Evolutionary conservation across 1,140 invertebrate species (phyloP), one percentile per base, ranked within the genome.

Genomic region (Meloidogyne chitwoodi): DNA sequence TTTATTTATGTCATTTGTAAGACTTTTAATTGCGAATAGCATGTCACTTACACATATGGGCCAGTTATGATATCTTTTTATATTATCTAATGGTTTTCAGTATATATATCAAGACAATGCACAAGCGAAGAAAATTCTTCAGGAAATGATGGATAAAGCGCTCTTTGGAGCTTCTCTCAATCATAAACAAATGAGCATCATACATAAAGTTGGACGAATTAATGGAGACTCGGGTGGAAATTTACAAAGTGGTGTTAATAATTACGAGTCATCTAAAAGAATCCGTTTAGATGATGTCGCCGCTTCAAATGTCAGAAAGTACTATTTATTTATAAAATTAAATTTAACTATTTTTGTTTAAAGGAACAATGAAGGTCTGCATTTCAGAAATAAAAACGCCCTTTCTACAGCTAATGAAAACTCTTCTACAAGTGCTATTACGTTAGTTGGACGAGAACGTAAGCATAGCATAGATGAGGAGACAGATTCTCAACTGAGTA

Each of bases 41-140:
- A n/a, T n/a, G n/a, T n/a, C n/a, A n/a, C n/a, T n/a, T n/a, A n/a
- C n/a, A n/a, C n/a, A n/a, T n/a, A n/a, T n/a, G n/a, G n/a, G n/a
- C n/a, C n/a, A n/a, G n/a, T n/a, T n/a, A n/a, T n/a, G n/a, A n/a
- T n/a, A n/a, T n/a, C n/a, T n/a, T n/a, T n/a, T n/a, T n/a, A n/a
- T n/a, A n/a, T n/a, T n/a, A n/a, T n/a, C n/a, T n/a, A n/a, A n/a
- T 4, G 19, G 24, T 62, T 56, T 83, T 78, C 41, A 84, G 76
- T 84, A 84, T 65, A 67, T 77, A n/a, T 85, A 85, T 70, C 68
- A 86, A 27, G 85, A 85, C 69, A 85, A 85, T 76, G 48, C 77
- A 34, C 74, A 72, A 10, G 85, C 85, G 12, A 87, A 85, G 62
- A 65, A 79, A n/a, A 62, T 77, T 62, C 76, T 85, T 26, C 85